These are phyloP conservation scores for Oceanites oceanicus DNA, from an alignment of 2,113 vertebrate species.

Conservation along the genomic window DNA sequence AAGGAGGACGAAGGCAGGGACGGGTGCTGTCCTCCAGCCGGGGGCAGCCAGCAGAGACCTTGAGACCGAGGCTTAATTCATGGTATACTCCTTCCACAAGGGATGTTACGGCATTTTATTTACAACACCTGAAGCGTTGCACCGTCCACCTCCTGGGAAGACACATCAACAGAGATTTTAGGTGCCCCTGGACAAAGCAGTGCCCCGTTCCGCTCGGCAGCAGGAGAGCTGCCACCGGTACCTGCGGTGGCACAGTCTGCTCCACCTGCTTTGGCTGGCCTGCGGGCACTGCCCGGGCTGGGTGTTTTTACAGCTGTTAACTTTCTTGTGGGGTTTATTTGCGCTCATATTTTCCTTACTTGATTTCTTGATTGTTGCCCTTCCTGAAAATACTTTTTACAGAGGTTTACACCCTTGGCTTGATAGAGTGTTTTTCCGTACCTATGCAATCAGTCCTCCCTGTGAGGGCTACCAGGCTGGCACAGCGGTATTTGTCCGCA, in stretches of 20 bases:
- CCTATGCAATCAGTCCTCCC: accelerated
- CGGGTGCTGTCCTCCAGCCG: accelerated
- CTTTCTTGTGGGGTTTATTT: background rate
- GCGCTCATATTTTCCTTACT: background rate
- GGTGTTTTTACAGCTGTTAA: background rate
- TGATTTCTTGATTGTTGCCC: background rate
- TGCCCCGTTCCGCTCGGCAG: background rate
- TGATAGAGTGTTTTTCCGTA: accelerated
- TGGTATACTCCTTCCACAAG: background rate
- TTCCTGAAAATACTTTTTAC: background rate
- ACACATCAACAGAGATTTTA: background rate
- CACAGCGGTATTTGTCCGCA: background rate
- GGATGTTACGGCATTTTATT: background rate
- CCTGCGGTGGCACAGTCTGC: background rate
- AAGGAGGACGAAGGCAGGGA: background rate
- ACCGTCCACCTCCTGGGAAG: background rate
- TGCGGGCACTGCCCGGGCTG: accelerated
- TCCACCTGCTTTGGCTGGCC: background rate
- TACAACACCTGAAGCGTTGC: background rate
- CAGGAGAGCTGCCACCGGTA: background rate
- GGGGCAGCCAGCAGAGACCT: background rate
- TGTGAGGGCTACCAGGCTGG: background rate
- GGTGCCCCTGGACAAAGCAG: background rate
- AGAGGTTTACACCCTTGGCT: background rate
- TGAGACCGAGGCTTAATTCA: background rate